Percentiles rank a stretch among this genome's conserved stretches.
phyloP scores from a whole-genome alignment of 1,140 invertebrate species.

The Plectrocnemia conspersa region DNA sequence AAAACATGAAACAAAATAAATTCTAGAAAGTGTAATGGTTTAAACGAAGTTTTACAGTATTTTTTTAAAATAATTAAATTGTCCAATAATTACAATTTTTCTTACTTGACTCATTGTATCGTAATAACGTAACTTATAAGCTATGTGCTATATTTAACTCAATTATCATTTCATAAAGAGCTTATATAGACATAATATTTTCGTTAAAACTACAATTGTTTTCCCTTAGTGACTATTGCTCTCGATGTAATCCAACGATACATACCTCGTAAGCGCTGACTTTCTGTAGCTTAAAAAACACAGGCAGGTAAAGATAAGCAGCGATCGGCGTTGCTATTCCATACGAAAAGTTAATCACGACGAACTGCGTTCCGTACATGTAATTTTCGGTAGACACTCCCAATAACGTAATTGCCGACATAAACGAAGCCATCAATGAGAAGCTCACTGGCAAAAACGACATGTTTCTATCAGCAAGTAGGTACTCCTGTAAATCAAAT shows the following conservation, averaged over 20 bases:
- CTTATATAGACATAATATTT: no score
- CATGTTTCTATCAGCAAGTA: slow-evolving; percentile 76
- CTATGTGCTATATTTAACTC: background rate
- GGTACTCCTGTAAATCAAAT: slow-evolving; percentile 67
- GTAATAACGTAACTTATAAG: background rate
- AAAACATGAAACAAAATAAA: no score
- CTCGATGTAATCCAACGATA: slow-evolving; percentile 38
- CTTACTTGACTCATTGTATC: no score
- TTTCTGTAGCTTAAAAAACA: slow-evolving; percentile 81
- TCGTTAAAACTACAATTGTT: no score
- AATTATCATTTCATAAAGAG: no score
- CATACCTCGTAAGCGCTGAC: slow-evolving; percentile 79
- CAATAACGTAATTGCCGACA: slow-evolving; percentile 89
- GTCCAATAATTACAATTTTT: no score
- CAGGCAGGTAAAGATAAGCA: slow-evolving; percentile 77
- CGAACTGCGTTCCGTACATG: slow-evolving; percentile 76
- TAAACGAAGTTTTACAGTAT: no score
- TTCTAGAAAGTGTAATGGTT: no score
- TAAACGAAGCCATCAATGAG: slow-evolving; percentile 88
- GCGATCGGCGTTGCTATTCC: slow-evolving; percentile 75
- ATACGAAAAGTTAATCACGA: slow-evolving; percentile 78
- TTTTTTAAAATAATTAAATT: no score
- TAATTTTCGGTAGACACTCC: slow-evolving; percentile 86
- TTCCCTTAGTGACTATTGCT: no score
- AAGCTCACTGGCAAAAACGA: slow-evolving; percentile 73